These are phyloP conservation scores for Tribolium freemani DNA, from an alignment of 2,888 invertebrate species.

Conservation along the genomic window DNA sequence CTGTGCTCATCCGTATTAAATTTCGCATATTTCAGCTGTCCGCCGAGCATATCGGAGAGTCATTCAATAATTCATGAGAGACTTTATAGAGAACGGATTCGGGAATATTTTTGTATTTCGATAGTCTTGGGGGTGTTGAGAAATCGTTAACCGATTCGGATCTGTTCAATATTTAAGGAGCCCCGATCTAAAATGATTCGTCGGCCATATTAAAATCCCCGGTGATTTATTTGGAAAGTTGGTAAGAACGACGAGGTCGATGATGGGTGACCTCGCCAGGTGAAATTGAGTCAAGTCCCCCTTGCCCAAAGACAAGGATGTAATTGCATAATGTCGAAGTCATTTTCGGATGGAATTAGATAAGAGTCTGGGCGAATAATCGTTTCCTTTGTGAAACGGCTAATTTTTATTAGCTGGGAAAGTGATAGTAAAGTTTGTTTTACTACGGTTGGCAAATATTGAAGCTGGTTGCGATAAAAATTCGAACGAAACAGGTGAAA, in stretches of 20 bases:
- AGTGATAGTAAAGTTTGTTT: background rate
- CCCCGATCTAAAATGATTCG: background rate
- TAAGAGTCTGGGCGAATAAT: background rate
- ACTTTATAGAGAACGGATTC: background rate
- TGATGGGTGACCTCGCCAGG: background rate
- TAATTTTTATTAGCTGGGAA: no score
- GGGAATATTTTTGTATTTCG: background rate
- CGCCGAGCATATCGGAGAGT: background rate
- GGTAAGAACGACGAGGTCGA: background rate
- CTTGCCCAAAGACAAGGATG: background rate
- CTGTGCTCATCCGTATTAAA: background rate
- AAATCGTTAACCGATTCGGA: background rate
- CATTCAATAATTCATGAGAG: conserved; percentile 2
- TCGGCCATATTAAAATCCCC: no score
- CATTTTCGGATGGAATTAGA: conserved; percentile 8
- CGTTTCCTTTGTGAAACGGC: background rate
- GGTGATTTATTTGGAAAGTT: background rate
- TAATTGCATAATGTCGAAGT: conserved; percentile 21
- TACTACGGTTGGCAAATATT: background rate
- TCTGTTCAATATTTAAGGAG: no score
- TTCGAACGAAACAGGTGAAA: no score
- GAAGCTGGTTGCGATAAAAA: background rate
- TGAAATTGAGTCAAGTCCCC: background rate
- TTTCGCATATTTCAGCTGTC: background rate
- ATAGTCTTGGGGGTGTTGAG: background rate